These are phyloP conservation scores for Lithophane semibrunnea DNA, from an alignment of 2,888 invertebrate genomes.

Conservation along the genomic window DNA sequence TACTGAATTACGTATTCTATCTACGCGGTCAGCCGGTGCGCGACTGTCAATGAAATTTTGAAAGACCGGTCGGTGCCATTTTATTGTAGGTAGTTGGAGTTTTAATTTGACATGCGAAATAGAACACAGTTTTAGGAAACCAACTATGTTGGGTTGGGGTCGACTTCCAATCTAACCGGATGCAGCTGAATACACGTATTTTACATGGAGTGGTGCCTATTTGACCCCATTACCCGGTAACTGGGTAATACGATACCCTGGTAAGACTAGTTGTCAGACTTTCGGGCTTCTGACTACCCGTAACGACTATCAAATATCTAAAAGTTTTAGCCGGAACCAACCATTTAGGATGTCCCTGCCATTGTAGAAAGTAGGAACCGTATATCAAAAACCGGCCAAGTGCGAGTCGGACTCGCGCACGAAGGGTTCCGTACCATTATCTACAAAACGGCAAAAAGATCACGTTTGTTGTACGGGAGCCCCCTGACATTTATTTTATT, in stretches of 20 bases:
- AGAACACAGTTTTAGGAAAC: background rate
- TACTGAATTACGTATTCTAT: conserved; percentile 58
- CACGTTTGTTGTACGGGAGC: no score
- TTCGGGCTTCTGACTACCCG: background rate
- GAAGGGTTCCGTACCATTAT: no score
- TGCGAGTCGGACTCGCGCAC: no score
- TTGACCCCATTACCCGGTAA: no score
- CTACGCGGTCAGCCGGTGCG: conserved; percentile 27
- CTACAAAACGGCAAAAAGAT: no score
- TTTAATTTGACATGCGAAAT: background rate
- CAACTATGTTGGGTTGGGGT: background rate
- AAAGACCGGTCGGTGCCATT: conserved; percentile 8
- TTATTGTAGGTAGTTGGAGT: background rate
- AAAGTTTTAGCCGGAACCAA: background rate
- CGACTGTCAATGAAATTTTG: conserved; percentile 59
- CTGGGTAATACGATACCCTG: background rate
- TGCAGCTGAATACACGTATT: background rate
- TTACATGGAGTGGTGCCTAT: background rate
- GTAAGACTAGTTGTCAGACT: background rate
- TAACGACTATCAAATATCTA: background rate
- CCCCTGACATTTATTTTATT: no score
- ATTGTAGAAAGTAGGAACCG: no score
- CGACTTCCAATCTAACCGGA: background rate
- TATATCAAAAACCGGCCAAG: no score
- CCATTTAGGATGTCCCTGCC: no score